Evolutionary conservation across 2,888 invertebrate genomes (phyloP), one percentile per base, ranked within the genome.

Genomic region (Xestoiulus laeticollis): DNA sequence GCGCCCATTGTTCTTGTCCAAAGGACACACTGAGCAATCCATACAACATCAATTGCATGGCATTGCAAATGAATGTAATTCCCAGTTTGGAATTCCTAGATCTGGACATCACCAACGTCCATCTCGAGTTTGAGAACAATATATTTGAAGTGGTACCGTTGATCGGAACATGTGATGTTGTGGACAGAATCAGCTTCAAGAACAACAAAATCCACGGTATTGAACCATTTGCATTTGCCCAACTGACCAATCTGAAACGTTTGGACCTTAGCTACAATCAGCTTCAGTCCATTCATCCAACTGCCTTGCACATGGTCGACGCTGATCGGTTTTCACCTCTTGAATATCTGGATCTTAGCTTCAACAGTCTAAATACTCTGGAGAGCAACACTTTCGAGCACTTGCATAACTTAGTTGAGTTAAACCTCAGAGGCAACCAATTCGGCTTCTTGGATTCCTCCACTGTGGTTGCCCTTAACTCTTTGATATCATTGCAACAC

Each of bases 301-400:
- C 22, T 19, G 44, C 87, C 26, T 88, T 88, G 32, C 33, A 84
- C 32, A 44, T 43, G 22, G 86, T 44, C 53, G 33, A 30, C 26
- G 14, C 8, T 10, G 43, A 84, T 0, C 22, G 10, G 6, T 12
- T n/a, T 26, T 82, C 44, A 19, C 33, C 53, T 12, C 19, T 88
- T 16, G 87, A 86, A 32, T n/a, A 83, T 22, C 84, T 88, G 22
- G 87, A 88, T 33, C 84, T 88, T 59, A 87, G 87, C 85, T 32
- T 26, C 86, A 88, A 88, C 86, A 19, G 6, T 2, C 14, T 88
- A 0, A n/a, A 44, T 33, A 33, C 38, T 4, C 30, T 88, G 32
- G 84, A 87, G 26, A 53, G 68, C 44, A 87, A 88, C 48, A 1
- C 84, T 5, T 88, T 88, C 53, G 33, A 88, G 22, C 1, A 30